phyloP scores from a whole-genome alignment of 2,797 vertebrate species.

The Falco naumanni region DNA sequence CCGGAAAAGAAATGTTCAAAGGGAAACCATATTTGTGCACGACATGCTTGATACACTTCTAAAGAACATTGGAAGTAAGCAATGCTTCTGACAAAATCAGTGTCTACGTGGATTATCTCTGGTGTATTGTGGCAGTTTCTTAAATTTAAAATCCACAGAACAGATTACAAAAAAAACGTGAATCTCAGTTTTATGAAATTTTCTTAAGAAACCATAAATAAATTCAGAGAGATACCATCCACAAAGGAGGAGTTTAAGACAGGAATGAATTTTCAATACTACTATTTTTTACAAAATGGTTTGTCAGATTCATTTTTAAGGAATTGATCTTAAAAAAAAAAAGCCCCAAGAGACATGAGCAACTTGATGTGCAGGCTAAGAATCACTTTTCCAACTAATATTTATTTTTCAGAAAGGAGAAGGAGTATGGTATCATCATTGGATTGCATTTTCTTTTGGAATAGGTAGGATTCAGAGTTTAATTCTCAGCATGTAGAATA shows the following conservation, averaged over 20 bases:
- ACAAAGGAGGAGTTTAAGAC: neutral
- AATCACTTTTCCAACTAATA: neutral
- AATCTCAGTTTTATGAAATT: constrained; percentile 9
- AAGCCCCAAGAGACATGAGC: neutral
- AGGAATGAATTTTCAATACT: neutral
- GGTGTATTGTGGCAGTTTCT: neutral
- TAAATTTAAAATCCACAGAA: neutral
- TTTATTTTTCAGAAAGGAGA: neutral
- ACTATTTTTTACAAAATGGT: neutral
- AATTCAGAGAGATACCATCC: neutral
- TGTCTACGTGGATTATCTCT: neutral
- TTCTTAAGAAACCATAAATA: constrained; percentile 16
- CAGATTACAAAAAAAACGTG: neutral
- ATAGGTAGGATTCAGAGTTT: neutral
- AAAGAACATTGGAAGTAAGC: neutral
- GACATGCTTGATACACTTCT: neutral
- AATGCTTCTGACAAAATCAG: neutral
- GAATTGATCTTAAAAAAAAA: neutral
- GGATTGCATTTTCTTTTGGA: neutral
- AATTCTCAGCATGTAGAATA: neutral
- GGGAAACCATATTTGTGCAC: neutral
- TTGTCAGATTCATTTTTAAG: neutral
- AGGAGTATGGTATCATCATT: neutral
- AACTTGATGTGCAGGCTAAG: neutral
- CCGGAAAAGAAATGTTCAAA: neutral